phyloP scores from a whole-genome alignment of 2,113 vertebrate species.

The Peromyscus polionotus region DNA sequence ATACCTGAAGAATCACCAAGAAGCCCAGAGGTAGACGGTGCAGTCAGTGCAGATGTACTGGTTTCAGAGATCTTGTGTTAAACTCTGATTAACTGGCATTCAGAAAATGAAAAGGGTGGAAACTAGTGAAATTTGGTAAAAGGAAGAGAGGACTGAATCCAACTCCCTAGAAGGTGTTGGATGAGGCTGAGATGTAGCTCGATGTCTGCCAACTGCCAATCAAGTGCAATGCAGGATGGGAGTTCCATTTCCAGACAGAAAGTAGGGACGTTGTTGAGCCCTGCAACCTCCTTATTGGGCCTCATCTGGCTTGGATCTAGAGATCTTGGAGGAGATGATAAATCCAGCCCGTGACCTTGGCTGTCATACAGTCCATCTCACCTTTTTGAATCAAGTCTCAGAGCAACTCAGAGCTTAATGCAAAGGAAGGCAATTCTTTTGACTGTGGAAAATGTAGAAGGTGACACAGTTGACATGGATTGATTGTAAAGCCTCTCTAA shows the following conservation, averaged over 20 bases:
- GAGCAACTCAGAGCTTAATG: constrained; percentile 25
- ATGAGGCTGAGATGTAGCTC: neutral
- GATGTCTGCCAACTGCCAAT: neutral
- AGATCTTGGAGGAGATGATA: constrained; percentile 54
- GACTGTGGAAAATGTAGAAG: neutral
- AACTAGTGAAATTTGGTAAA: neutral
- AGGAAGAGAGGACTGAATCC: neutral
- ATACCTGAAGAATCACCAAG: neutral
- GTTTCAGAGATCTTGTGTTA: neutral
- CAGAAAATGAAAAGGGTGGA: neutral
- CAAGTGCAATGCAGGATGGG: neutral
- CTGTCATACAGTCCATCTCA: constrained; percentile 22
- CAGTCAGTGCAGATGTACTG: neutral
- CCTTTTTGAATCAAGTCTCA: constrained; percentile 27
- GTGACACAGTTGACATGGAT: neutral
- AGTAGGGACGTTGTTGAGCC: neutral
- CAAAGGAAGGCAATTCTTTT: constrained; percentile 46
- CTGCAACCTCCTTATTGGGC: neutral
- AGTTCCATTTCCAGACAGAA: neutral
- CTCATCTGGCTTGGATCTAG: constrained; percentile 1
- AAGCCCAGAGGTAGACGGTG: neutral
- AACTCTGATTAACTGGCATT: neutral
- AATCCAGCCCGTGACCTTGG: constrained; percentile 27
- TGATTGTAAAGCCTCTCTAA: constrained; percentile 6
- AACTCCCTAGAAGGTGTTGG: neutral